phyloP scores from a whole-genome alignment of 2,113 vertebrate species.

The Heterotis niloticus region DNA sequence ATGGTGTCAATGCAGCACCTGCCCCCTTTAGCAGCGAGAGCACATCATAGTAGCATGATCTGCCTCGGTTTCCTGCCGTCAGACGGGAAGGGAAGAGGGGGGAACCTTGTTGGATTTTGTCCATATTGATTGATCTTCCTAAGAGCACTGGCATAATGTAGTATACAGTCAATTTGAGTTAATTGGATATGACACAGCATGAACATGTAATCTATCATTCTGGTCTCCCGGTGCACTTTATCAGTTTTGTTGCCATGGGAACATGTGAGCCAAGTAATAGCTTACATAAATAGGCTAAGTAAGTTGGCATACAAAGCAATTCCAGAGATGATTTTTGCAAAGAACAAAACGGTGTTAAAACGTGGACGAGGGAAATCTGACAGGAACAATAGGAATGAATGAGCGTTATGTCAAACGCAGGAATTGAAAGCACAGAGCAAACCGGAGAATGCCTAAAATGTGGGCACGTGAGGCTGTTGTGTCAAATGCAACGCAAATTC shows the following conservation, averaged over 20 bases:
- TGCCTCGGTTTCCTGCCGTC: constrained; percentile 72
- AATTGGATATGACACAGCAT: constrained; percentile 95
- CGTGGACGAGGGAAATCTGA: constrained; percentile 57
- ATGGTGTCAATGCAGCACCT: constrained; percentile 99
- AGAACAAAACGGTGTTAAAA: constrained; percentile 59
- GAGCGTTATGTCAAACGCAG: constrained; percentile 46
- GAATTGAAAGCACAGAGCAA: constrained; percentile 54
- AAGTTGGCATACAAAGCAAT: constrained; percentile 69
- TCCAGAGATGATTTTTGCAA: constrained; percentile 56
- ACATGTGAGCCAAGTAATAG: constrained; percentile 67
- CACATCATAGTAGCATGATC: constrained; percentile 86
- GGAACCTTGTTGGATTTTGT: constrained; percentile 72
- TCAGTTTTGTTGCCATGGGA: constrained; percentile 77
- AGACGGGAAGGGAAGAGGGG: constrained; percentile 47
- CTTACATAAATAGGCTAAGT: constrained; percentile 72
- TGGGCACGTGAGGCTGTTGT: constrained; percentile 27
- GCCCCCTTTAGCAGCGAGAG: constrained; percentile 82
- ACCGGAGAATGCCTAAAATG: constrained; percentile 44
- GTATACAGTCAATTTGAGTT: constrained; percentile 90
- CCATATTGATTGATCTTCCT: constrained; percentile 96
- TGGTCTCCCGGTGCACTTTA: constrained; percentile 75
- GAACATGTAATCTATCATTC: constrained; percentile 87
- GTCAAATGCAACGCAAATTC: constrained; percentile 6
- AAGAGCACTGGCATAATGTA: constrained; percentile 82
- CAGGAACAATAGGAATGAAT: constrained; percentile 41